phyloP scores from a whole-genome alignment of 1,140 invertebrate genomes.

The Drosophila nasuta region DNA sequence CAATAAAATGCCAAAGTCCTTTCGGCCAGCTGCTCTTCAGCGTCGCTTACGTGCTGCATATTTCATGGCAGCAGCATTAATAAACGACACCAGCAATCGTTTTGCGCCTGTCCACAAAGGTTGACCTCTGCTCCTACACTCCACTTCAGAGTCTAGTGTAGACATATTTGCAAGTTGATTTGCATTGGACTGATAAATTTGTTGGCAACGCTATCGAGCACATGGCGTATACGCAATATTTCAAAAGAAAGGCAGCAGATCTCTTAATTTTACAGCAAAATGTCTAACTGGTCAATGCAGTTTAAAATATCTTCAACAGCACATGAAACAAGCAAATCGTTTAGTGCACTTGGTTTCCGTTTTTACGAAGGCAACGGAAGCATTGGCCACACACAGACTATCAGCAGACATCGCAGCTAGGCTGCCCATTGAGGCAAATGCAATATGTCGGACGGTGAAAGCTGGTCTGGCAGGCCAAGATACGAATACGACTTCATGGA shows the following conservation, averaged over 20 bases:
- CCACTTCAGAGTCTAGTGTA: neutral
- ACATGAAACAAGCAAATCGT: conserved; percentile 80
- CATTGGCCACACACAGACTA: conserved; percentile 41
- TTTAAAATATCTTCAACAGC: conserved; percentile 67
- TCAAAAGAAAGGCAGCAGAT: conserved; percentile 46
- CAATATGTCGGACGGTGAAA: conserved; percentile 71
- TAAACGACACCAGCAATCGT: conserved; percentile 27
- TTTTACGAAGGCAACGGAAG: conserved; percentile 70
- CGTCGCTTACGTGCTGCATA: conserved; percentile 50
- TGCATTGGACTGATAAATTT: neutral
- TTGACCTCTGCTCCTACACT: neutral
- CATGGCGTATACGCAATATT: conserved; percentile 46
- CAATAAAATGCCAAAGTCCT: conserved; percentile 70
- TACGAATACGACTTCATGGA: conserved; percentile 55
- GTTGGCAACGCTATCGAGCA: conserved; percentile 14
- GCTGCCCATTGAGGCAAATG: conserved; percentile 76
- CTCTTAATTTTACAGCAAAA: conserved; percentile 76
- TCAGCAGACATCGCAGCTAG: conserved; percentile 60
- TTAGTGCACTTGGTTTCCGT: conserved; percentile 75
- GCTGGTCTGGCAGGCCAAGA: conserved; percentile 57
- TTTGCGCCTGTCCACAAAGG: conserved; percentile 13
- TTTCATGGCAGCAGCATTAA: conserved; percentile 40
- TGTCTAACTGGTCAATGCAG: conserved; percentile 38
- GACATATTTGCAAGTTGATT: conserved; percentile 12
- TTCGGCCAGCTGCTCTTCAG: conserved; percentile 52